Evolutionary conservation across 2,113 vertebrate species (phyloP).

Genomic region (Phyllopteryx taeniolatus): DNA sequence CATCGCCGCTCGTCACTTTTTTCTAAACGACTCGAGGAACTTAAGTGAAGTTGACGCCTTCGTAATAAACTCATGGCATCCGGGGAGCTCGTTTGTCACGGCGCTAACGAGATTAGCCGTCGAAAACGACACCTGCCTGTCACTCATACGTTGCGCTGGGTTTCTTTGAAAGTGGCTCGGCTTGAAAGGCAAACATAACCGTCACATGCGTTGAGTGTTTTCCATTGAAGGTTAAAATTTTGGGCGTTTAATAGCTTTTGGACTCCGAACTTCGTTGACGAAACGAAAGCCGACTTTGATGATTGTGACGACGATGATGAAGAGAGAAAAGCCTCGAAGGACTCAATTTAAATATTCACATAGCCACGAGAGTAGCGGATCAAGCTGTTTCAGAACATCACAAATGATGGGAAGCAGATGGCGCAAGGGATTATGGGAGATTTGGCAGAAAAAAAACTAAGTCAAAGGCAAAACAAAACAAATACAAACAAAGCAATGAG

Average conservation of each 20-base stretch:
- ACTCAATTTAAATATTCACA: not conserved
- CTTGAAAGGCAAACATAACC: not conserved
- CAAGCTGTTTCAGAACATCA: slow-evolving; percentile 8
- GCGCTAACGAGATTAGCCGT: not conserved
- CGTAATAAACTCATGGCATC: not conserved
- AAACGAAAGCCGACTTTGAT: not conserved
- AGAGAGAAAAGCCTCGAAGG: not conserved
- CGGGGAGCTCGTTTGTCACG: not conserved
- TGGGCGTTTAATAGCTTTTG: not conserved
- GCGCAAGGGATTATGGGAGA: slow-evolving; percentile 9
- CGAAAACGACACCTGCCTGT: not conserved
- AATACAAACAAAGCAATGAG: not conserved
- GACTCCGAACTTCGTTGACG: not conserved
- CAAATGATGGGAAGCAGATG: slow-evolving; percentile 1
- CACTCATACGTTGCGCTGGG: not conserved
- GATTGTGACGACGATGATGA: not conserved
- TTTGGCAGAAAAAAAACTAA: not conserved
- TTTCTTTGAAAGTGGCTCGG: not conserved
- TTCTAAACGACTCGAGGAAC: not conserved
- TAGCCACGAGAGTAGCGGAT: slow-evolving; percentile 1
- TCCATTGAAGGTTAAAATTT: not conserved
- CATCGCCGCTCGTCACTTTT: not conserved
- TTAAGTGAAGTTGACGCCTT: slow-evolving; percentile 1
- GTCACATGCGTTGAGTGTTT: not conserved
- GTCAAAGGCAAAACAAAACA: not conserved